Base-by-base conservation (phyloP, 2,888 invertebrate genomes). In the Drosophila tripunctata region DNA sequence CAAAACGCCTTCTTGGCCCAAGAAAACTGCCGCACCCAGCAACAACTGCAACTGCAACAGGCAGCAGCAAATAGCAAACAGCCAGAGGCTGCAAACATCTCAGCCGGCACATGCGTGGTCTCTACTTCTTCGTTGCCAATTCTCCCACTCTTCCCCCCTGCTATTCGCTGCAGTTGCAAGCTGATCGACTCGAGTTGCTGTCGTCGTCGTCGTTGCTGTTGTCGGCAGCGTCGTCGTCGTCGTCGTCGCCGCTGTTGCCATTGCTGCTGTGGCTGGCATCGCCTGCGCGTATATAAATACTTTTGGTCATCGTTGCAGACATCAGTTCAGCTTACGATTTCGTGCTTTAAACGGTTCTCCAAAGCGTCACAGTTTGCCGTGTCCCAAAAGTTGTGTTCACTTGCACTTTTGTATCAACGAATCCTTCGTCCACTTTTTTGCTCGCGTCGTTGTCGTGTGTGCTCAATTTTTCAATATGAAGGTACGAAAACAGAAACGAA, bases 261-360 rank as follows among this genome's bases (percentile, higher is more conserved):
- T 43, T 48, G 67, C 52, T 43, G 74, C 67, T 56, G 57, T 64
- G 67, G 68, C 57, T 68, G 55, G 56, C 74, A 64, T 61, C 65
- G 68, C 61, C 72, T 75, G 87, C 78, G 90, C 88, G 89, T 91
- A 91, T 91, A 91, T 90, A 91, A 91, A 91, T 89, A 88, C 89
- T 91, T 91, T 91, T 91, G 91, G 91, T 90, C 90, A 91, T 91
- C 90, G 87, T 86, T 87, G 86, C 78, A 88, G 81, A 79, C 91
- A 91, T 91, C 91, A 91, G 91, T 91, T 90, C 86, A 89, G 83
- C 87, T 86, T 77, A 86, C 89, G 88, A 89, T 89, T 90, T 89
- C 89, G 89, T 88, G 87, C 90, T 88, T 67, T 78, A 71, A 90
- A 90, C 90, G 90, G 90, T 89, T 88, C 86, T 82, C 78, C 36